Evolutionary conservation across 2,113 vertebrate genomes (phyloP), one percentile per base, ranked within the genome.

Genomic region (Lates calcarifer): DNA sequence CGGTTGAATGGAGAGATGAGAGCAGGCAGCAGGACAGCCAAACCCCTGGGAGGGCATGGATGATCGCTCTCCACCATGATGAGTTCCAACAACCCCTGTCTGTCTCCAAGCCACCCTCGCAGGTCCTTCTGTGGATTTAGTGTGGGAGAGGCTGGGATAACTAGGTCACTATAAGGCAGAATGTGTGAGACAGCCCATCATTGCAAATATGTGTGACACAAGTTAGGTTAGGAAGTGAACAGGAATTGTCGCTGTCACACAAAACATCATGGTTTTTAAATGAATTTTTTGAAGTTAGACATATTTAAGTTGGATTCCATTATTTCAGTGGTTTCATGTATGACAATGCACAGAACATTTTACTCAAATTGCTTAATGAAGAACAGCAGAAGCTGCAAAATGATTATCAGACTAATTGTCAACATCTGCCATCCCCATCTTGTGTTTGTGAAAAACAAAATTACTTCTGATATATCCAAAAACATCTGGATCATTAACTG

Each of bases 101-200:
- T 83, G 81, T 85, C 91, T 83, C 49, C 24, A 4, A 88, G 83
- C 89, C 31, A 68, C 55, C 76, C 85, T 87, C 9, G 7, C 85
- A 88, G 85, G 74, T 74, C 35, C 43, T 28, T 63, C 33, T 28
- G 61, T 56, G 49, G 76, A 53, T 60, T 66, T 0, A 39, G 43
- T 60, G 56, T 29, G 35, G 20, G 29, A 72, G 85, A 72, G 9
- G 43, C 61, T 17, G 45, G 13, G 55, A 73, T 47, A 84, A 77
- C 55, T 77, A 49, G 78, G 73, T 77, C 90, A 70, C 68, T 49
- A 77, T 81, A 53, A 28, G 75, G 55, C 68, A 55, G 12, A 74
- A 66, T 62, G 81, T 90, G 73, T 82, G 65, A 74, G 81, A 69
- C 15, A 12, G 61, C 43, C 67, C 70, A 61, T 87, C 79, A 17